These are phyloP conservation scores for Archocentrus centrarchus DNA, from an alignment of 2,113 vertebrate species.

Conservation along the genomic window DNA sequence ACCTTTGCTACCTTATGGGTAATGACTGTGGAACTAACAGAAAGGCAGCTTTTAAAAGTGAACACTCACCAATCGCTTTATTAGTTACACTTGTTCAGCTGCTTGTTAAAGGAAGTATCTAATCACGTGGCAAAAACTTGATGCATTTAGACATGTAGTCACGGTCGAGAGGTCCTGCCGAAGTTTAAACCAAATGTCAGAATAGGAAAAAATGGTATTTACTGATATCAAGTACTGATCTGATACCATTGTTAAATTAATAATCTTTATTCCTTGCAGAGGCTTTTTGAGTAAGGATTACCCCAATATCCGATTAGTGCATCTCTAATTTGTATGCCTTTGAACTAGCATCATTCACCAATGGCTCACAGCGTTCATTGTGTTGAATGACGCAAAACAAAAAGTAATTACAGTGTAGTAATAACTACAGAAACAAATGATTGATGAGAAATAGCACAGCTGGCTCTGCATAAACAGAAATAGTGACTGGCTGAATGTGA, in stretches of 20 bases:
- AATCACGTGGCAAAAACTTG: not conserved
- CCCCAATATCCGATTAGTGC: not conserved
- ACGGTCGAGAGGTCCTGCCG: not conserved
- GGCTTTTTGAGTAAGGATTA: not conserved
- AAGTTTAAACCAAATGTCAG: conserved; percentile 2
- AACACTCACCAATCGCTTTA: not conserved
- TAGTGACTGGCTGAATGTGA: not conserved
- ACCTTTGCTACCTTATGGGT: conserved; percentile 3
- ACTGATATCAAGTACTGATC: not conserved
- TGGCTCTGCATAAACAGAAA: not conserved
- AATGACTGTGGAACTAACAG: not conserved
- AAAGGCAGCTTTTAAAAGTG: not conserved
- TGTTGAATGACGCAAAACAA: not conserved
- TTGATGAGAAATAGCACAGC: not conserved
- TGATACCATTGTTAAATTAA: not conserved
- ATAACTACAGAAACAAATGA: not conserved
- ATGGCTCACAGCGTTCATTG: not conserved
- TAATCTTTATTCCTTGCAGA: not conserved
- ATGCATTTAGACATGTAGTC: not conserved
- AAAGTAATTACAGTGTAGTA: not conserved
- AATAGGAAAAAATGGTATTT: not conserved
- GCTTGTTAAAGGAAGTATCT: conserved; percentile 6
- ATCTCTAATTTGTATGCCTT: not conserved
- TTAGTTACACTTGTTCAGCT: conserved; percentile 1
- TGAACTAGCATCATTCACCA: not conserved